Percentiles rank a stretch among this genome's conserved stretches.
These are phyloP conservation scores for Etheostoma spectabile DNA, from an alignment of 2,113 vertebrate species.

Conservation along the genomic window DNA sequence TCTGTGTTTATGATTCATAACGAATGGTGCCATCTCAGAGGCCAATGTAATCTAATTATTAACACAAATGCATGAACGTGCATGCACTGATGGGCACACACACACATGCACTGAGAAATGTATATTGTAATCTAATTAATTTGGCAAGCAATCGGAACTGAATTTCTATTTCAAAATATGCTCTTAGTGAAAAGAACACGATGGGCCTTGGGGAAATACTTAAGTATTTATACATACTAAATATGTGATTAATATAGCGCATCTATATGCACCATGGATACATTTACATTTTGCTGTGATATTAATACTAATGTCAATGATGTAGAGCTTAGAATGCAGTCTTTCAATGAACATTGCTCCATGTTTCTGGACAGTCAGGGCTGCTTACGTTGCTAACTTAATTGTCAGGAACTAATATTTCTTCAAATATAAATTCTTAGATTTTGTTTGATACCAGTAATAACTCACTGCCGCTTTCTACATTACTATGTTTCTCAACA, in stretches of 20 bases:
- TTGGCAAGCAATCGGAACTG: conserved; percentile 48
- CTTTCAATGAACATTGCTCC: no score
- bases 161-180: conserved; percentile 62
- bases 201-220: conserved; percentile 30
- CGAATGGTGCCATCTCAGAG: conserved; percentile 70
- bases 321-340: no score
- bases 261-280: conserved; percentile 30
- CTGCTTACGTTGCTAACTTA: background rate
- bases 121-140: conserved; percentile 70
- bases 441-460: background rate
- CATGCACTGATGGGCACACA: conserved; percentile 50
- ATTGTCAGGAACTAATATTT: no score
- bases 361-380: no score
- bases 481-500: background rate
- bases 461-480: background rate
- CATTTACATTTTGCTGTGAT: background rate
- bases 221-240: conserved; percentile 54
- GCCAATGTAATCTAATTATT: conserved; percentile 77
- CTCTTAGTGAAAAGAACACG: conserved; percentile 46
- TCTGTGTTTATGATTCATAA: conserved; percentile 73
- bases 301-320: no score
- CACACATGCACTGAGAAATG: conserved; percentile 42
- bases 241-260: conserved; percentile 44
- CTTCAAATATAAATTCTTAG: background rate
- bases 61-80: conserved; percentile 63